phyloP scores from a whole-genome alignment of 2,888 invertebrate genomes.

The Operophtera brumata region DNA sequence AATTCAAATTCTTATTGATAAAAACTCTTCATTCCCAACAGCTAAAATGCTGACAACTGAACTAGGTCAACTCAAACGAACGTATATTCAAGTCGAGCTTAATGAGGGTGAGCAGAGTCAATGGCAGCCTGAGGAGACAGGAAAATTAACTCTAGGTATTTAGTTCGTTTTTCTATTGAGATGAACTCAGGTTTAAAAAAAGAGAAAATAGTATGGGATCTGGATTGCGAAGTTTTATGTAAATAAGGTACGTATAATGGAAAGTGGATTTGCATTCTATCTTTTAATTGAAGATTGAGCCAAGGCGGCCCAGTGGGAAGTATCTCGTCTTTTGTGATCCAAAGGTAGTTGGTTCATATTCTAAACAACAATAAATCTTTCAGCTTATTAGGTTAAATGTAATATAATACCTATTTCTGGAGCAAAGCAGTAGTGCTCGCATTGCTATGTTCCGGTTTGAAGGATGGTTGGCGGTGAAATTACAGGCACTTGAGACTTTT shows the following conservation, averaged over 20 bases:
- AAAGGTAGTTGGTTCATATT: too few species aligned
- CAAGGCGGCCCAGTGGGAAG: too few species aligned
- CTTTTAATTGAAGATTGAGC: too few species aligned
- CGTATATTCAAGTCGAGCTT: slow-evolving; percentile 47
- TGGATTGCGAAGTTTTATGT: not conserved
- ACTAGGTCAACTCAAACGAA: slow-evolving; percentile 51
- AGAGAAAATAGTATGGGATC: not conserved
- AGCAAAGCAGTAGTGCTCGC: too few species aligned
- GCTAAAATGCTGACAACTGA: slow-evolving; percentile 43
- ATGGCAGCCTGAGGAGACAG: slow-evolving; percentile 41
- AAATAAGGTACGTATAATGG: not conserved
- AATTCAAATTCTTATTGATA: not conserved
- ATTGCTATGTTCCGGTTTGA: too few species aligned
- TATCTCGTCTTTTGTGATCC: too few species aligned
- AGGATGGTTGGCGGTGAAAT: too few species aligned
- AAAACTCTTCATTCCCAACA: slow-evolving; percentile 14
- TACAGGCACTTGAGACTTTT: too few species aligned
- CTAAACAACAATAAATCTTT: too few species aligned
- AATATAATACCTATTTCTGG: too few species aligned
- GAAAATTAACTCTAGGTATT: slow-evolving; percentile 57
- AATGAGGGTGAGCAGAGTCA: slow-evolving; percentile 51
- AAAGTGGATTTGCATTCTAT: too few species aligned
- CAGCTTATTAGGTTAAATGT: too few species aligned
- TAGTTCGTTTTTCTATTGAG: slow-evolving; percentile 18
- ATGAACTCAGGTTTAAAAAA: not conserved